Evolutionary conservation across 2,888 invertebrate genomes (phyloP).

Genomic region (Acanthosepion esculentum): DNA sequence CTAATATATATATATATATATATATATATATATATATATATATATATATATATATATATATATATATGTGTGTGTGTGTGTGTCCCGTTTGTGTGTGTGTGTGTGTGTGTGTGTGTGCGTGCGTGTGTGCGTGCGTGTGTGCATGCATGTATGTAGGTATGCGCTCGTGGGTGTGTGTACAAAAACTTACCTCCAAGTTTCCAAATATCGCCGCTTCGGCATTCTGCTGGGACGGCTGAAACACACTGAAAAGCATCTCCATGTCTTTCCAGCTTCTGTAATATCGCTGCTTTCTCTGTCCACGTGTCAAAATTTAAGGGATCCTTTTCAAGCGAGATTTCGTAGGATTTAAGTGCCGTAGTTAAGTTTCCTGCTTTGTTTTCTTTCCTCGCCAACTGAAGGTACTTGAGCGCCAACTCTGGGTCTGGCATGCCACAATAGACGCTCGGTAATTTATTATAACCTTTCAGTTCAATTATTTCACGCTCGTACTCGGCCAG

Average conservation of each 20-base stretch:
- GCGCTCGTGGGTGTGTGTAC: neutral
- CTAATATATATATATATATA: slow-evolving; percentile 35
- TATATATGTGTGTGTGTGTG: slow-evolving; percentile 6
- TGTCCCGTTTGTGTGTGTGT: slow-evolving; percentile 43
- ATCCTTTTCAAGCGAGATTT: slow-evolving; percentile 53
- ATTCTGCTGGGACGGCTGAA: slow-evolving; percentile 53
- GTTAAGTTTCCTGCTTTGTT: slow-evolving; percentile 49
- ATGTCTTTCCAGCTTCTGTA: slow-evolving; percentile 54
- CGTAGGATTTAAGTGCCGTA: slow-evolving; percentile 49
- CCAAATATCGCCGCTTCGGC: slow-evolving; percentile 56
- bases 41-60: neutral
- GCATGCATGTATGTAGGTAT: neutral
- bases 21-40: slow-evolving; percentile 24
- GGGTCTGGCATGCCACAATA: slow-evolving; percentile 39
- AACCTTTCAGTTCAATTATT: slow-evolving; percentile 51
- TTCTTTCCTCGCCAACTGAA: slow-evolving; percentile 36
- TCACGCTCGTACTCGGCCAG: slow-evolving; percentile 56
- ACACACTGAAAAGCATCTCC: slow-evolving; percentile 58
- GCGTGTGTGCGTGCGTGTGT: slow-evolving; percentile 44
- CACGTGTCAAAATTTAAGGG: slow-evolving; percentile 56
- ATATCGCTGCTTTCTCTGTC: slow-evolving; percentile 55
- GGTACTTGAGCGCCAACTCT: neutral
- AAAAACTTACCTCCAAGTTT: slow-evolving; percentile 57
- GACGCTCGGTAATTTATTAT: slow-evolving; percentile 23
- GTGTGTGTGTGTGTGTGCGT: slow-evolving; percentile 44